Evolutionary conservation across 37 sponge, comb jelly and placozoan genomes (phyloP).

Genomic region (Aphrocallistes beatrix): DNA sequence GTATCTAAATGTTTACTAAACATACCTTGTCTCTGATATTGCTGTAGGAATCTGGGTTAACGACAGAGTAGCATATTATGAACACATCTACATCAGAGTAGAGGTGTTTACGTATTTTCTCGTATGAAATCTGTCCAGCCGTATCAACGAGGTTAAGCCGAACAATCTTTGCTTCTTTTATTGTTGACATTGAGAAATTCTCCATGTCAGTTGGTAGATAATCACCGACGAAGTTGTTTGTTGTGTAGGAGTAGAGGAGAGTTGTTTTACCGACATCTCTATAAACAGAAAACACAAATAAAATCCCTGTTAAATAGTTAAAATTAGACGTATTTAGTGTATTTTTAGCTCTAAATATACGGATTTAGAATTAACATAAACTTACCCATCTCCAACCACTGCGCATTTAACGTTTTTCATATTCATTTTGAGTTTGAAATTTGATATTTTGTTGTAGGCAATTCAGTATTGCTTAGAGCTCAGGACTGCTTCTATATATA

Average conservation of each 20-base stretch:
- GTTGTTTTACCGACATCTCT: background rate
- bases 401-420: background rate
- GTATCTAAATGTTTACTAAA: background rate
- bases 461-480: too few species aligned
- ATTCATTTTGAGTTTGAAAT: too few species aligned
- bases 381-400: constrained; percentile 15
- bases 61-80: background rate
- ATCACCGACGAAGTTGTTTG: background rate
- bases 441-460: too few species aligned
- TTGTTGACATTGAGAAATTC: background rate
- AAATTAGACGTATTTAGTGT: too few species aligned
- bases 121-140: constrained; percentile 11
- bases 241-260: constrained; percentile 6
- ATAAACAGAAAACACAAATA: background rate
- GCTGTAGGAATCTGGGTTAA: background rate
- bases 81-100: background rate
- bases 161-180: background rate
- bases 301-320: too few species aligned
- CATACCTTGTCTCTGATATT: background rate
- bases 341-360: too few species aligned
- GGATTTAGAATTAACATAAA: background rate
- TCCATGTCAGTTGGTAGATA: background rate
- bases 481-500: too few species aligned
- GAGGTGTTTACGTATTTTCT: background rate
- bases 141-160: background rate